These are phyloP conservation scores for Coregonus sp. DNA, from an alignment of 2,797 vertebrate species.

Conservation along the genomic window DNA sequence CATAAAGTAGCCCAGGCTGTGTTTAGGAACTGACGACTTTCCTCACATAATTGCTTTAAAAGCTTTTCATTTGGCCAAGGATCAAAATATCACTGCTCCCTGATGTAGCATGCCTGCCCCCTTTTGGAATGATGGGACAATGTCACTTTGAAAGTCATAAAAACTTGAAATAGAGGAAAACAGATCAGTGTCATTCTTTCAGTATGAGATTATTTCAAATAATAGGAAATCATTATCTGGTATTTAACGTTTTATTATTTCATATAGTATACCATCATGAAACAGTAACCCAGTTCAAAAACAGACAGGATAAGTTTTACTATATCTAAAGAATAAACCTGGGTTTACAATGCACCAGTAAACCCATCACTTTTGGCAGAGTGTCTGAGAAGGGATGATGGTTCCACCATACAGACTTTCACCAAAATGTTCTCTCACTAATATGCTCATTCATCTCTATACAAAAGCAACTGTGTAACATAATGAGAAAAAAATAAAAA, in stretches of 20 bases:
- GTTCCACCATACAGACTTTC: not conserved
- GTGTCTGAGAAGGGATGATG: slow-evolving; percentile 33
- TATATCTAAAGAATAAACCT: slow-evolving; percentile 10
- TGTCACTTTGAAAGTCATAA: not conserved
- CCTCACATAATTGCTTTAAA: slow-evolving; percentile 65
- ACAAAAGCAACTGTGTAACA: not conserved
- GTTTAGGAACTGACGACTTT: slow-evolving; percentile 65
- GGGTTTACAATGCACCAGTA: slow-evolving; percentile 40
- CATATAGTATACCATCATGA: not conserved
- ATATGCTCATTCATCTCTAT: slow-evolving; percentile 23
- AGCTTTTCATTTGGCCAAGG: slow-evolving; percentile 51
- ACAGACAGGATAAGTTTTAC: slow-evolving; percentile 7
- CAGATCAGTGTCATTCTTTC: not conserved
- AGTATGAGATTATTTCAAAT: not conserved
- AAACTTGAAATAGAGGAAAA: not conserved
- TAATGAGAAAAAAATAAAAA: too few relatives aligned
- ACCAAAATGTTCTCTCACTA: slow-evolving; percentile 29
- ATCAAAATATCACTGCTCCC: slow-evolving; percentile 44
- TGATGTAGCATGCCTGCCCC: slow-evolving; percentile 71
- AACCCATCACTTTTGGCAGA: slow-evolving; percentile 43
- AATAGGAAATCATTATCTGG: not conserved
- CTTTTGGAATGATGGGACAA: slow-evolving; percentile 60
- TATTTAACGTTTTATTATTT: not conserved
- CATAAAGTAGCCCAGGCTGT: slow-evolving; percentile 57
- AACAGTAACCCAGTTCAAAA: not conserved